Evolutionary conservation across 1,140 invertebrate genomes (phyloP).

Genomic region (Drosophila pallidifrons): DNA sequence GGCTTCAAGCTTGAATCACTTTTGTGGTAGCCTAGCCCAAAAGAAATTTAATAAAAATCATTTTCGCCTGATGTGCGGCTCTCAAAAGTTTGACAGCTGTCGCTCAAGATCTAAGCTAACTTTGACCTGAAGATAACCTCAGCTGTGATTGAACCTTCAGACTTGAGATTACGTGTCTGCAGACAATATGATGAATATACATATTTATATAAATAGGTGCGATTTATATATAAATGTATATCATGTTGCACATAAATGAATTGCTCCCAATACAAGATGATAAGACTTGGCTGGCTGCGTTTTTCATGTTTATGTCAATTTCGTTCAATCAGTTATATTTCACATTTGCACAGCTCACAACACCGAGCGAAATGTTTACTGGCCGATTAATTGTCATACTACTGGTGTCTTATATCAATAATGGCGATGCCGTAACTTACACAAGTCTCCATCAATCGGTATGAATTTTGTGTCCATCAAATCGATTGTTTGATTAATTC

Average conservation of each 20-base stretch:
- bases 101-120: conserved; percentile 27
- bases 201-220: not conserved
- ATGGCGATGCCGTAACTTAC: not conserved
- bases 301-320: no score
- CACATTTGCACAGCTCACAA: not conserved
- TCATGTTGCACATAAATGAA: no score
- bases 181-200: not conserved
- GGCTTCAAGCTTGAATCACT: not conserved
- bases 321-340: no score
- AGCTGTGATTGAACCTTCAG: conserved; percentile 1
- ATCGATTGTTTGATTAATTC: not conserved
- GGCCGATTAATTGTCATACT: not conserved
- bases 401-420: not conserved
- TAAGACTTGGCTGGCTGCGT: no score
- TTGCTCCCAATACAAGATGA: no score
- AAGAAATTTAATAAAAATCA: conserved; percentile 27
- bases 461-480: not conserved
- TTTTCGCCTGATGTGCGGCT: conserved; percentile 17
- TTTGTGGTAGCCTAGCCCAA: conserved; percentile 1
- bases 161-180: not conserved
- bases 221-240: no score
- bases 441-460: conserved; percentile 7
- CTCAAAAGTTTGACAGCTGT: conserved; percentile 35
- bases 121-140: conserved; percentile 5
- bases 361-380: not conserved